Base-by-base conservation (phyloP, 1,140 invertebrate genomes). In the Lycorma delicatula region DNA sequence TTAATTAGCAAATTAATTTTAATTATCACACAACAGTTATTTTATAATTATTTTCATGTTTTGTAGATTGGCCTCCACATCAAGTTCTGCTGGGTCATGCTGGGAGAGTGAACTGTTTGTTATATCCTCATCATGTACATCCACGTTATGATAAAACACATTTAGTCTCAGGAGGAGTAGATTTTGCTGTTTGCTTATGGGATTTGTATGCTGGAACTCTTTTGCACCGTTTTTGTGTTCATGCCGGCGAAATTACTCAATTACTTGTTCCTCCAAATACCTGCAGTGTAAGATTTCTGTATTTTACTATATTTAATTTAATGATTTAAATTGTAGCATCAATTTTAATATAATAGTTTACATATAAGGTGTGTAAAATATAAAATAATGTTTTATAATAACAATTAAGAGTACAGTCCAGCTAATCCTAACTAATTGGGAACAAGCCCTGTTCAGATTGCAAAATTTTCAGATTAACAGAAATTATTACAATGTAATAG, bases 161-260 rank as follows among this genome's bases (percentile, higher is more conserved):
- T 72, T 74, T 99, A 12, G 82, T 99, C 0, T 98, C 94, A 0
- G 97, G 97, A 18, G 94, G 94, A 1, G 89, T 95, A 13, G 97
- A 99, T 72, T 99, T 99, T 73, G 93, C 94, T 1, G 93, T 99
- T 3, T 95, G 92, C 66, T 75, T 99, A 0, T 99, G 97, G 97
- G 96, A 99, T 72, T 77, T 99, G 54, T 92, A 92, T 66, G 86
- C 85, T 41, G 95, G 94, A 9, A 83, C 81, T 1, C 74, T 96
- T 41, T 73, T 99, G 25, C 93, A 98, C 72, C 81, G 93, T 6
- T 99, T 98, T 75, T 97, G 93, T 68, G 93, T 97, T 2, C 97
- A 99, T 73, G 94, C 93, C 25, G 87, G 87, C 0, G 88, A 91
- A 75, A 89, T 98, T 12, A 89, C 88, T 0, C 91, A 96, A 72